Evolutionary conservation across 1,140 invertebrate genomes (phyloP).

Genomic region (Macrosteles quadrilineatus): DNA sequence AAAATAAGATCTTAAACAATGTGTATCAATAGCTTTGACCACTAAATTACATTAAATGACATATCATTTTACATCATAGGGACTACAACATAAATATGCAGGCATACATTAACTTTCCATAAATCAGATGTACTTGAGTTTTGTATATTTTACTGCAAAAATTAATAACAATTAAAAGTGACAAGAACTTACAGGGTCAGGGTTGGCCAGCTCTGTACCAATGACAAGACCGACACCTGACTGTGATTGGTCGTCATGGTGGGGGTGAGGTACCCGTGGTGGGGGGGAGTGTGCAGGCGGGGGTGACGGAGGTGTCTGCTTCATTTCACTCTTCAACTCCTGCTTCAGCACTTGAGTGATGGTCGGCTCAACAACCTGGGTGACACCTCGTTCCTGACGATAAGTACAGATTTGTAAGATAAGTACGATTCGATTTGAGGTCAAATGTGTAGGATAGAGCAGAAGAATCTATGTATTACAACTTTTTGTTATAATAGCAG

Average conservation of each 20-base stretch:
- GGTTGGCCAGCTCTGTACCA: conserved; percentile 63
- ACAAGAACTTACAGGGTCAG: conserved; percentile 71
- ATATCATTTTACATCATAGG: too few species aligned
- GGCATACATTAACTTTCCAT: too few species aligned
- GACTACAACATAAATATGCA: too few species aligned
- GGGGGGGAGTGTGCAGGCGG: conserved; percentile 5
- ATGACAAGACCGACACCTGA: conserved; percentile 65
- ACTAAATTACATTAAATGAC: too few species aligned
- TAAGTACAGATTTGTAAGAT: not conserved
- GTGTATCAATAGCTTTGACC: too few species aligned
- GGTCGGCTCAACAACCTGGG: conserved; percentile 25
- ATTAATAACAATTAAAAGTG: too few species aligned
- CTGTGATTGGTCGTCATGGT: not conserved
- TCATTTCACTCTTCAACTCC: not conserved
- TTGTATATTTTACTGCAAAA: too few species aligned
- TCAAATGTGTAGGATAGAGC: too few species aligned
- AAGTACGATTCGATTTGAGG: not conserved
- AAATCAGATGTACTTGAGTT: too few species aligned
- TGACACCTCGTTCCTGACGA: conserved; percentile 28
- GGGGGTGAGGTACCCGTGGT: not conserved
- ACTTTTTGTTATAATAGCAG: too few species aligned
- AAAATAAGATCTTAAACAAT: too few species aligned
- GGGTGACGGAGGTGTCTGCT: conserved; percentile 24
- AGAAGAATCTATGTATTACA: too few species aligned
- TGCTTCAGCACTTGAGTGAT: not conserved